phyloP scores from a whole-genome alignment of 2,888 invertebrate species.

The Oscheius sp. region DNA sequence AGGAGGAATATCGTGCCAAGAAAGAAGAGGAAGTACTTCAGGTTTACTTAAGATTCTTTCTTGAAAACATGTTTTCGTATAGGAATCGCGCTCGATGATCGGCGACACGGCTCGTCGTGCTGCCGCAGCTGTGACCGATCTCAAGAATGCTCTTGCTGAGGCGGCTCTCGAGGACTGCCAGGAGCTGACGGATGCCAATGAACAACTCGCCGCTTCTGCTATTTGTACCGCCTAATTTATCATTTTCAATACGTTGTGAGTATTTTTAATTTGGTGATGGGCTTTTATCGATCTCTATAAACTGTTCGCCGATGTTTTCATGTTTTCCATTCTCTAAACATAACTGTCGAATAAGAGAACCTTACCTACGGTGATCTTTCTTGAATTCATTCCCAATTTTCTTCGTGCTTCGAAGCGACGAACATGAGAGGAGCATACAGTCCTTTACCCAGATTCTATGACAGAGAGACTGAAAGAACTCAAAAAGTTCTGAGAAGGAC shows the following conservation, averaged over 20 bases:
- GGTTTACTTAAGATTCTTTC: constrained; percentile 21
- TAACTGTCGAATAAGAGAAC: no score
- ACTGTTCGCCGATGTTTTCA: not conserved
- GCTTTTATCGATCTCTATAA: constrained; percentile 14
- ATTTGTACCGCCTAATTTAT: not conserved
- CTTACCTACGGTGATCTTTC: no score
- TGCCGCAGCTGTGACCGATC: constrained; percentile 35
- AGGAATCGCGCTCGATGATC: constrained; percentile 60
- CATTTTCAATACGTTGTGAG: not conserved
- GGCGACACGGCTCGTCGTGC: constrained; percentile 43
- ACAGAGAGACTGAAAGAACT: no score
- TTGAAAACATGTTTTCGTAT: constrained; percentile 8
- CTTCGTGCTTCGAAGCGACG: no score
- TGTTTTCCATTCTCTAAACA: no score
- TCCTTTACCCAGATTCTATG: no score
- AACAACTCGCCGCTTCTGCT: constrained; percentile 30
- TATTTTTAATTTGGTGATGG: not conserved
- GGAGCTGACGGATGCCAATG: constrained; percentile 27
- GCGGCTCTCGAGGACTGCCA: constrained; percentile 29
- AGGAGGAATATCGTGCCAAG: constrained; percentile 56
- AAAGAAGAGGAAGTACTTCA: constrained; percentile 51
- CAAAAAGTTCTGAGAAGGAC: no score
- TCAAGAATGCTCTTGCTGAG: constrained; percentile 36
- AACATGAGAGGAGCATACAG: no score
- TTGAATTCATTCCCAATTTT: no score